Percentiles rank a stretch among this genome's conserved stretches.
These are phyloP conservation scores for Phyllotis vaccarum DNA, from an alignment of 2,797 vertebrate genomes.

Conservation along the genomic window DNA sequence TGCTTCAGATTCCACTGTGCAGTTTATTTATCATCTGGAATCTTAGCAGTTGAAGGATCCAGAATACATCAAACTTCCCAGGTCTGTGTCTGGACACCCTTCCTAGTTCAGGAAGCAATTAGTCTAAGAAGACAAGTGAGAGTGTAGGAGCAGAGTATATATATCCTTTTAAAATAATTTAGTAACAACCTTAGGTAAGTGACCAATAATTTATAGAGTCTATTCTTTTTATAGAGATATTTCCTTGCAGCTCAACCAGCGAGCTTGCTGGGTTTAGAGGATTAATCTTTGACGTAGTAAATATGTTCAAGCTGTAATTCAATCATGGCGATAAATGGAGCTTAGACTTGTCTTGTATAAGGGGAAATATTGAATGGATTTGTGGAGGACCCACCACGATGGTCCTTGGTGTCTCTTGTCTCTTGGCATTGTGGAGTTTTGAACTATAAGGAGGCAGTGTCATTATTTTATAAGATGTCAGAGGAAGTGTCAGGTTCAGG, in stretches of 20 bases:
- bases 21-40: slow-evolving; percentile 82
- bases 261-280: slow-evolving; percentile 79
- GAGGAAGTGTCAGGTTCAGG: background rate
- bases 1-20: slow-evolving; percentile 70
- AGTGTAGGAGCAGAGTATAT: slow-evolving; percentile 82
- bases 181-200: slow-evolving; percentile 86
- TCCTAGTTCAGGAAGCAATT: slow-evolving; percentile 84
- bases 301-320: slow-evolving; percentile 84
- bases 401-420: slow-evolving; percentile 19
- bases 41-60: slow-evolving; percentile 76
- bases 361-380: slow-evolving; percentile 69
- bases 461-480: slow-evolving; percentile 28
- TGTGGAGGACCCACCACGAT: slow-evolving; percentile 25
- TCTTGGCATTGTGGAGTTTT: background rate
- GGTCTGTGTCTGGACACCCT: slow-evolving; percentile 78
- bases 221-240: slow-evolving; percentile 86
- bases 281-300: slow-evolving; percentile 85
- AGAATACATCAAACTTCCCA: slow-evolving; percentile 81
- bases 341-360: slow-evolving; percentile 79
- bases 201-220: slow-evolving; percentile 86
- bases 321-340: slow-evolving; percentile 78
- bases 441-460: background rate
- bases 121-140: slow-evolving; percentile 81
- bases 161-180: slow-evolving; percentile 86
- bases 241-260: slow-evolving; percentile 80